Conservation (phyloP, 2,888 invertebrate genomes). For the Spialia ferax region DNA sequence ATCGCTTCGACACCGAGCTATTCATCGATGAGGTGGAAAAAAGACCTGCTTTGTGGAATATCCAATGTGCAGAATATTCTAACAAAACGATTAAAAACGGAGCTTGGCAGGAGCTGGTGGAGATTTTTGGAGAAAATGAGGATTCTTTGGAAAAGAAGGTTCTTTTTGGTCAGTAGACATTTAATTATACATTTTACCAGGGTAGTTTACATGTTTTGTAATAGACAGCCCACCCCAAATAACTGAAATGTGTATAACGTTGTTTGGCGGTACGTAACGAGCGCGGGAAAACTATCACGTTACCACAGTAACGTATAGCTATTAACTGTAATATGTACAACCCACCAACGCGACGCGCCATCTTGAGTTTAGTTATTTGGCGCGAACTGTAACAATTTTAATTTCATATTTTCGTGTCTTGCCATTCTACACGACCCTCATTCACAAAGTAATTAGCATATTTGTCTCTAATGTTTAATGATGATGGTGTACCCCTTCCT, state of each 20-base stretch:
- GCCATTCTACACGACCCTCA: conserved; percentile 48
- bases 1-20: conserved; percentile 32
- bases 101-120: conserved; percentile 18
- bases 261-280: conserved; percentile 31
- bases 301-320: conserved; percentile 30
- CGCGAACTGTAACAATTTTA: conserved; percentile 37
- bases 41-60: conserved; percentile 14
- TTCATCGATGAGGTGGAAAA: conserved; percentile 25
- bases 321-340: conserved; percentile 14
- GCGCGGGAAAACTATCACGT: conserved; percentile 33
- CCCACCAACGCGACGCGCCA: conserved; percentile 11
- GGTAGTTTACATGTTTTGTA: conserved; percentile 35
- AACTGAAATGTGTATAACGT: conserved; percentile 29
- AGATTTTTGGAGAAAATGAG: conserved; percentile 21
- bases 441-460: conserved; percentile 50
- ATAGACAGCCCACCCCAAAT: conserved; percentile 28
- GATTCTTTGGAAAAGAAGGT: conserved; percentile 28
- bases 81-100: conserved; percentile 12
- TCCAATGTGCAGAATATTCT: conserved; percentile 12
- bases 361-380: conserved; percentile 13
- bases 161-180: conserved; percentile 24
- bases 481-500: conserved; percentile 47
- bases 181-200: conserved; percentile 7
- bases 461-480: conserved; percentile 50
- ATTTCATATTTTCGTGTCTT: conserved; percentile 50